A percentile compares a stretch with the other conserved stretches of the same genome.
phyloP scores from a whole-genome alignment of 2,888 invertebrate species.

The Drosophila falleni region DNA sequence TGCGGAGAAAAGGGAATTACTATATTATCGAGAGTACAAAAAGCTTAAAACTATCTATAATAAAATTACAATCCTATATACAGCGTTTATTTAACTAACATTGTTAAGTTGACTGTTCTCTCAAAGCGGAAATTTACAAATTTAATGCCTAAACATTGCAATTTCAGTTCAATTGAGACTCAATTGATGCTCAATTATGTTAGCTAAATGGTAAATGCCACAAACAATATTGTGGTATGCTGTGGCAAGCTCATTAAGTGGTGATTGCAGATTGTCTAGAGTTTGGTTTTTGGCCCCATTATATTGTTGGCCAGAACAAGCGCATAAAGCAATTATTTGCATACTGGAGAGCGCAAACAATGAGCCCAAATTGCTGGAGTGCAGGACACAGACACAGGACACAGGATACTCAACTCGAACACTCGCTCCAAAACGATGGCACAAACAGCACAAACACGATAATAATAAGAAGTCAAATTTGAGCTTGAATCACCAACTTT shows the following conservation, averaged over 20 bases:
- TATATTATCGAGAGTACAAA: background rate
- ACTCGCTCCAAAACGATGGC: slow-evolving; percentile 34
- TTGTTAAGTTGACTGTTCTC: background rate
- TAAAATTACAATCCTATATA: background rate
- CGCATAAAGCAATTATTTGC: slow-evolving; percentile 76
- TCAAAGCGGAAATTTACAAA: background rate
- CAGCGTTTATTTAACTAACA: background rate
- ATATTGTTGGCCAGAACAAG: slow-evolving; percentile 60
- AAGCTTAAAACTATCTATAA: background rate
- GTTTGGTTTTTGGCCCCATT: slow-evolving; percentile 39
- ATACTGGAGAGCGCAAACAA: slow-evolving; percentile 63
- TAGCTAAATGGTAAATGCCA: slow-evolving; percentile 32
- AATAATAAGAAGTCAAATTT: slow-evolving; percentile 14
- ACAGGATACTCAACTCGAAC: slow-evolving; percentile 17
- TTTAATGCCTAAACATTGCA: background rate
- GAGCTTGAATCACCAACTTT: background rate
- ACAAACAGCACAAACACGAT: slow-evolving; percentile 38
- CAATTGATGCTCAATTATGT: slow-evolving; percentile 66
- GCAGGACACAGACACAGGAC: slow-evolving; percentile 8
- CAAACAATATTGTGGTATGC: slow-evolving; percentile 13
- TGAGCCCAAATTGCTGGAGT: slow-evolving; percentile 61
- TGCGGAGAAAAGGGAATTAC: slow-evolving; percentile 19
- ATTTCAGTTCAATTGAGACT: slow-evolving; percentile 14
- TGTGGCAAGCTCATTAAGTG: slow-evolving; percentile 63
- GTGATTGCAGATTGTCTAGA: slow-evolving; percentile 58